Conservation (phyloP, 2,797 vertebrate species). For the Mormyrus hasselquistii region DNA sequence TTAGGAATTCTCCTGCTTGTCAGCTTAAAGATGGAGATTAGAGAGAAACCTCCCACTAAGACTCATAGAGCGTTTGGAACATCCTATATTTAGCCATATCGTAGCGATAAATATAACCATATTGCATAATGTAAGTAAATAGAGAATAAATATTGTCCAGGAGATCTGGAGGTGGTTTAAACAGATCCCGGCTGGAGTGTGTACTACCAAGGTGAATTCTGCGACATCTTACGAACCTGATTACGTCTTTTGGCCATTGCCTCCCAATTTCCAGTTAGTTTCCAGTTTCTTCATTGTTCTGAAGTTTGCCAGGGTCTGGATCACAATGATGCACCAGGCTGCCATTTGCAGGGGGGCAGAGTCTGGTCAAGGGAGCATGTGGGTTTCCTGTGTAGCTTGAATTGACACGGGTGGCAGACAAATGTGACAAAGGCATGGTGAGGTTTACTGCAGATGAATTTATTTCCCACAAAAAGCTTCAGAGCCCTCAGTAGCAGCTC, state of each 20-base stretch:
- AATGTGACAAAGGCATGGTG: not conserved
- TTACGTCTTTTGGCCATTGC: slow-evolving; percentile 13
- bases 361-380: not conserved
- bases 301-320: not conserved
- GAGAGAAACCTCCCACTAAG: slow-evolving; percentile 95
- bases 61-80: slow-evolving; percentile 73
- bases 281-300: not conserved
- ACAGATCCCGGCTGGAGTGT: slow-evolving; percentile 70
- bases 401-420: not conserved
- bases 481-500: not conserved
- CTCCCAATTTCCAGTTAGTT: not conserved
- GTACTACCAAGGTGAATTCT: slow-evolving; percentile 64
- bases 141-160: slow-evolving; percentile 90
- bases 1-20: slow-evolving; percentile 97
- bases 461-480: not conserved
- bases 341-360: not conserved
- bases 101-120: slow-evolving; percentile 92
- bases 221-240: slow-evolving; percentile 62
- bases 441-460: not conserved
- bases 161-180: slow-evolving; percentile 80
- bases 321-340: not conserved
- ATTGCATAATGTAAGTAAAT: slow-evolving; percentile 94
- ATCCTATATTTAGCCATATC: slow-evolving; percentile 94
- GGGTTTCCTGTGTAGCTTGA: not conserved
- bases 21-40: slow-evolving; percentile 96